Conservation (phyloP, 2,797 vertebrate species). For the Capromys pilorides region DNA sequence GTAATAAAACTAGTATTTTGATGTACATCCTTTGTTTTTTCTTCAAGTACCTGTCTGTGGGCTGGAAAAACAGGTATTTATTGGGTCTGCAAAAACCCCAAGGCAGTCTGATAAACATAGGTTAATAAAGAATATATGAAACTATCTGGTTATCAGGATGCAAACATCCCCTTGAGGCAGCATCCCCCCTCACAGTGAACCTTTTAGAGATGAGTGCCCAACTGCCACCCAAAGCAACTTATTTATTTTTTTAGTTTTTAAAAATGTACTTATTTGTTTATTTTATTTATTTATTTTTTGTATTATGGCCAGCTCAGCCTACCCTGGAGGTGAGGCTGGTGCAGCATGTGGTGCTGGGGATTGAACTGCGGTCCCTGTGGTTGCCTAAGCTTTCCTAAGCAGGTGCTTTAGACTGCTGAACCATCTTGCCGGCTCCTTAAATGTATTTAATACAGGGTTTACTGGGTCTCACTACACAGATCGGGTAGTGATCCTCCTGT, state of each 20-base stretch:
- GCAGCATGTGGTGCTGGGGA: too few species aligned
- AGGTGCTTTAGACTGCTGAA: too few species aligned
- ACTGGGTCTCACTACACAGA: too few species aligned
- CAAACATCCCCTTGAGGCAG: not conserved
- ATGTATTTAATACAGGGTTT: too few species aligned
- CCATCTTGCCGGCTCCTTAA: too few species aligned
- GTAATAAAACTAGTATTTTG: not conserved
- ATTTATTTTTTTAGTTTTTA: not conserved
- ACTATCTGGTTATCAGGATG: not conserved
- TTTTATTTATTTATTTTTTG: too few species aligned
- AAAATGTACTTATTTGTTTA: too few species aligned
- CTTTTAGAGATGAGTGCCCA: not conserved
- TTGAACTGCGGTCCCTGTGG: too few species aligned
- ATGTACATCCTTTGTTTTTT: not conserved
- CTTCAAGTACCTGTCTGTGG: not conserved
- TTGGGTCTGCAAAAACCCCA: not conserved
- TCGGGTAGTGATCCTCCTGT: too few species aligned
- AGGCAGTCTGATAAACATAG: not conserved
- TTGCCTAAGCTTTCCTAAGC: too few species aligned
- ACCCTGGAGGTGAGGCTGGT: too few species aligned
- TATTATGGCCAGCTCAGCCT: too few species aligned
- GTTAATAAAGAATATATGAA: not conserved
- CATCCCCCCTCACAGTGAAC: not conserved
- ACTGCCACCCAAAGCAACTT: not conserved
- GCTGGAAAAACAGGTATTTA: constrained; percentile 9